phyloP scores from a whole-genome alignment of 2,113 vertebrate genomes.

The Papio anubis region DNA sequence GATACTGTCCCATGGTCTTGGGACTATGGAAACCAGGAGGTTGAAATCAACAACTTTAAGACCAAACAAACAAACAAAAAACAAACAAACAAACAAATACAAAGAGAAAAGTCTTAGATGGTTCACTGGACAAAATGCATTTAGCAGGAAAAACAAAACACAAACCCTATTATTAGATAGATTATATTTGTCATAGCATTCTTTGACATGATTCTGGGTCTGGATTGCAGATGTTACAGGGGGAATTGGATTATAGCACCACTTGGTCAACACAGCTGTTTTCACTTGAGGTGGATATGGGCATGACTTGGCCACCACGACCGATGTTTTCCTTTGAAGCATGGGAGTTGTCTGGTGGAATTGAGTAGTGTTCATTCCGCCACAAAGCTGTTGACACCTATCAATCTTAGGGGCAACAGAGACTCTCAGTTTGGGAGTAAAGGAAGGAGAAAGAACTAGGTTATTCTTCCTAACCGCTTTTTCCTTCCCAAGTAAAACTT shows the following conservation, averaged over 20 bases:
- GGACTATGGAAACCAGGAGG: not conserved
- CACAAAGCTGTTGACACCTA: not conserved
- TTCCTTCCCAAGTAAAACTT: not conserved
- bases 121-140: not conserved
- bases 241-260: too few relatives aligned
- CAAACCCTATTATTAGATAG: not conserved
- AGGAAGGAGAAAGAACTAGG: not conserved
- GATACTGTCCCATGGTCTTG: not conserved
- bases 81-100: too few relatives aligned
- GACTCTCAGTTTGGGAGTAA: not conserved
- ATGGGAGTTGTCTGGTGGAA: too few relatives aligned
- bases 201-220: not conserved
- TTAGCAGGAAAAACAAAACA: not conserved
- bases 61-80: not conserved
- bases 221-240: not conserved
- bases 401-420: not conserved
- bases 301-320: not conserved
- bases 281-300: not conserved
- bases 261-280: not conserved
- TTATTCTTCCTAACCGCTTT: not conserved
- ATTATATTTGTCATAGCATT: not conserved
- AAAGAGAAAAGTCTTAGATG: not conserved
- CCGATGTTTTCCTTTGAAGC: not conserved
- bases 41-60: not conserved
- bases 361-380: too few relatives aligned